Base-by-base conservation (phyloP, 2,113 vertebrate genomes). In the Pseudonaja textilis region DNA sequence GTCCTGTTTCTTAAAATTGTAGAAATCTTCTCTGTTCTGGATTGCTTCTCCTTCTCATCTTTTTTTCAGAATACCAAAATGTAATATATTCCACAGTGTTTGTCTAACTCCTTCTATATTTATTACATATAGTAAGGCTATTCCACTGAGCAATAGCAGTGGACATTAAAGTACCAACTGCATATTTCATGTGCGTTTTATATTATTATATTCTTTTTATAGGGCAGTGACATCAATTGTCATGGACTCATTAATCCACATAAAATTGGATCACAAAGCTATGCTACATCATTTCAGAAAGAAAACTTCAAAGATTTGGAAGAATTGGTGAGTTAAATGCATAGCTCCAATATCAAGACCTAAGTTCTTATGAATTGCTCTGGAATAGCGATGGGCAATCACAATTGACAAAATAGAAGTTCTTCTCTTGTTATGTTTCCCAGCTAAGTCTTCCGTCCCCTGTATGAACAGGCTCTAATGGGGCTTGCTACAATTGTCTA, bases 191-290 rank as follows among this genome's bases (percentile, higher is more conserved):
- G 34, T 57, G 10, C 1, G 39, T 45, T 85, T 74, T 85, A 7
- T 59, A 0, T 64, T 89, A 47, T 64, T 95, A 5, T 3, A 1
- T 29, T 93, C 54, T 94, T 92, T 95, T 96, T 91, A 45, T 95
- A 99, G 99, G 97, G 95, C 54, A 97, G 95, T 81, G 97, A 98
- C 42, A 93, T 99, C 94, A 98, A 94, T 91, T 99, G 99, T 95
- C 95, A 98, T 39, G 96, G 97, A 92, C 95, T 95, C 91, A 94
- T 98, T 86, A 98, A 99, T 95, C 98, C 98, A 90, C 95, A 98
- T 95, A 97, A 98, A 91, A 98, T 99, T 64, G 97, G 97, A 29
- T 95, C 91, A 92, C 96, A 91, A 26, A 81, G 94, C 88, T 95
- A 98, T 64, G 91, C 93, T 14, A 93, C 93, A 12, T 97, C 98